Evolutionary conservation across 1,140 invertebrate genomes (phyloP), one percentile per base, ranked within the genome.

Genomic region (Nebria ingens): DNA sequence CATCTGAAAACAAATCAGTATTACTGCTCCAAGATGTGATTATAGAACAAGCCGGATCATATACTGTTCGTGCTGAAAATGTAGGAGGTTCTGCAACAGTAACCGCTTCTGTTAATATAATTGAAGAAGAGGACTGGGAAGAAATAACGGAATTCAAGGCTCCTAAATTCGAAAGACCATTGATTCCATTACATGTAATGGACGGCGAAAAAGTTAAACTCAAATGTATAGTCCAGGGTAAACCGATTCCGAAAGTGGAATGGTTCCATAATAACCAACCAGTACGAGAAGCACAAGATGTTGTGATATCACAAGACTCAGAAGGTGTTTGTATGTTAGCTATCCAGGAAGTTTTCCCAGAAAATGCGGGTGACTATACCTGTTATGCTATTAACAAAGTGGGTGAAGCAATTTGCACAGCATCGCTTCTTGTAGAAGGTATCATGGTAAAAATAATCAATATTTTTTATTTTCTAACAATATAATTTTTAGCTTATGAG

Each of bases 281-380:
- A 50, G 79, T 93, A 51, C 72, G 81, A 61, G 84, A 87, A 71
- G 86, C 85, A 40, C 87, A 89, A 70, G 89, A 91, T 67, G 81
- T 90, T 25, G 79, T 78, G 9, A 81, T 91, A 45, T 74, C 77
- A 11, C 86, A 90, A 71, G 82, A 87, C 65, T 76, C 77, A 57
- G 83, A 89, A 65, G 89, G 90, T 56, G 73, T 83, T 53, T 93
- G 91, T 67, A 85, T 83, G 68, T 74, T 97, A 56, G 81, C 85
- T 57, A 93, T 97, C 62, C 81, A 81, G 49, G 92, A 97, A 81
- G 91, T 93, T 21, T 96, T 95, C 70, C 91, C 92, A 2, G 93
- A 96, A 80, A 91, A 96, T 79, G 82, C 84, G 60, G 93, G 93
- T 19, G 81, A 83, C 70, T 96, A 96, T 70, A 82, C 80, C 53